A percentile compares a stretch with the other conserved stretches of the same genome.
Evolutionary conservation across 2,797 vertebrate genomes (phyloP).

Genomic region (Tragelaphus eurycerus): DNA sequence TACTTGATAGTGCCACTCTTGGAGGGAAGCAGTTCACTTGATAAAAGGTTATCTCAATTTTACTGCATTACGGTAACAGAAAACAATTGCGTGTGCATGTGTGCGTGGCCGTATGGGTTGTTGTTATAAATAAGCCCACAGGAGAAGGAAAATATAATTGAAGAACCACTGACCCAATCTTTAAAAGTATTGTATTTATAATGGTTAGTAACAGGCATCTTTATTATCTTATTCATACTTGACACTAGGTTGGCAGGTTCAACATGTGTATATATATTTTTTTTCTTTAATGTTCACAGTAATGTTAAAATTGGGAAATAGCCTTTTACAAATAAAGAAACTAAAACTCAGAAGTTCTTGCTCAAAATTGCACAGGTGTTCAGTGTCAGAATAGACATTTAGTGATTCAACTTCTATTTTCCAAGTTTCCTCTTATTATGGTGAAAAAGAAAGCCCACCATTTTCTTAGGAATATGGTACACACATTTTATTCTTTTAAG

Average conservation of each 20-base stretch:
- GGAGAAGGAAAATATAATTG: conserved; percentile 39
- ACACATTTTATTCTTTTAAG: neutral
- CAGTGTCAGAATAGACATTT: neutral
- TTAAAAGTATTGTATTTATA: neutral
- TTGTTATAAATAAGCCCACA: neutral
- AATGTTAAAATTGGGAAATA: neutral
- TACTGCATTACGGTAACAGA: neutral
- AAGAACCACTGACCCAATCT: neutral
- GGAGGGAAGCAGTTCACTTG: conserved; percentile 30
- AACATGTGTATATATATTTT: neutral
- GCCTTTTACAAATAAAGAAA: neutral
- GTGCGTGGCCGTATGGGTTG: neutral
- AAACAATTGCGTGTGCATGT: neutral
- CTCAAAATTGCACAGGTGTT: neutral
- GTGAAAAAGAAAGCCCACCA: neutral
- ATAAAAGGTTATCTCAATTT: conserved; percentile 2
- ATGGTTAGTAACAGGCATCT: neutral
- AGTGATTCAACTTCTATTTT: neutral
- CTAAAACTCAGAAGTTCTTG: neutral
- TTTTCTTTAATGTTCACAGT: neutral
- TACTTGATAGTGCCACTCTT: neutral
- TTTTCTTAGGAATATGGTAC: neutral
- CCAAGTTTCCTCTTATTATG: neutral
- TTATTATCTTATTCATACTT: neutral
- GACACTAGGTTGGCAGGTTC: neutral